Percentiles rank a stretch among this genome's conserved stretches.
Conservation (phyloP, 2,113 vertebrate species). For the Pygoscelis adeliae region DNA sequence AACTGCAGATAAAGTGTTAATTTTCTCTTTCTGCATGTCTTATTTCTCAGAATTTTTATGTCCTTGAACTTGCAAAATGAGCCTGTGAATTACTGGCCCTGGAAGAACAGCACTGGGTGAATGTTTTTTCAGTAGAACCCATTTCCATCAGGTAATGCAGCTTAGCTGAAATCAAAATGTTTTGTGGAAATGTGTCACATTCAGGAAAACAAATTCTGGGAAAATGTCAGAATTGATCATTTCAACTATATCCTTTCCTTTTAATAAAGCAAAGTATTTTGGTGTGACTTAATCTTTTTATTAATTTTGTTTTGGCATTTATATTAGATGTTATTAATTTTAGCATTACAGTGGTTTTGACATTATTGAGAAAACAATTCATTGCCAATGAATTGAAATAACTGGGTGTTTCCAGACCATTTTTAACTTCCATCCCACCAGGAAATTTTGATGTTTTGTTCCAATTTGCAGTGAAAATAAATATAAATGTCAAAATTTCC, state of each 20-base stretch:
- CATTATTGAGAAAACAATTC: neutral
- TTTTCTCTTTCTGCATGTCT: neutral
- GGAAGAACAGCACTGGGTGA: neutral
- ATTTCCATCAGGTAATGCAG: neutral
- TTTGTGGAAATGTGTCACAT: neutral
- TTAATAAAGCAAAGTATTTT: neutral
- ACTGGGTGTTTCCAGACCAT: neutral
- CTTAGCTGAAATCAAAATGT: neutral
- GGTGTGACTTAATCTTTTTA: neutral
- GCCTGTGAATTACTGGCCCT: neutral
- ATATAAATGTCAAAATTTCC: conserved; percentile 49
- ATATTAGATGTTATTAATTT: neutral
- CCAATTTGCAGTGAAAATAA: conserved; percentile 36
- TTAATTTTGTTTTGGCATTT: neutral
- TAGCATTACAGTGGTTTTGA: neutral
- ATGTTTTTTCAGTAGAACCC: neutral
- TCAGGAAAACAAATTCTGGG: neutral
- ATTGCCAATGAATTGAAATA: neutral
- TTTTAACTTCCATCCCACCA: neutral
- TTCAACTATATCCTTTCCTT: neutral
- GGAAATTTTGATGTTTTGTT: conserved; percentile 37
- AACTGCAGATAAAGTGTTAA: neutral
- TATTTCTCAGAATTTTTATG: neutral
- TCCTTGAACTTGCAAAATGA: neutral
- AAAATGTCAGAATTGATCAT: neutral